A percentile compares a stretch with the other conserved stretches of the same genome.
Evolutionary conservation across 2,113 vertebrate species (phyloP).

Genomic region (Grammomys surdaster): DNA sequence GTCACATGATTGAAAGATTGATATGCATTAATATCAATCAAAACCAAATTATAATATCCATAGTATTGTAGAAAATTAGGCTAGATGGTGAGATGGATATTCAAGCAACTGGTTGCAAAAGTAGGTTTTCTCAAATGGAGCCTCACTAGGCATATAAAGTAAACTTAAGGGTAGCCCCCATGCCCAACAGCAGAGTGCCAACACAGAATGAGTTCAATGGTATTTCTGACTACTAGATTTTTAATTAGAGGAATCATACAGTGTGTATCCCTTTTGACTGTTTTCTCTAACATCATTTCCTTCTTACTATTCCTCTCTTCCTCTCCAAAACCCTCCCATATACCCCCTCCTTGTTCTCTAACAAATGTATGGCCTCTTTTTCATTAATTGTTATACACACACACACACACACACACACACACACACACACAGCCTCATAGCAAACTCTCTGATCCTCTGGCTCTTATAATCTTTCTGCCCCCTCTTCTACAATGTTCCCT

Average conservation of each 20-base stretch:
- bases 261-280: background rate
- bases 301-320: background rate
- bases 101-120: background rate
- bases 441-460: background rate
- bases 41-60: background rate
- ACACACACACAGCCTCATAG: background rate
- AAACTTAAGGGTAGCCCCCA: background rate
- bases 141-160: background rate
- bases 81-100: background rate
- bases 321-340: background rate
- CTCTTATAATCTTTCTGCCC: background rate
- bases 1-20: background rate
- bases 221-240: background rate
- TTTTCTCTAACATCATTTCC: background rate
- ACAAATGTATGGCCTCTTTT: background rate
- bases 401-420: background rate
- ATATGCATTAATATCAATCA: background rate
- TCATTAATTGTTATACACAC: background rate
- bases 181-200: background rate
- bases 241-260: slow-evolving; percentile 3
- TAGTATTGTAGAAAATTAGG: background rate
- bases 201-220: background rate
- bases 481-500: background rate
- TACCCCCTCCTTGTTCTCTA: background rate
- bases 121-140: background rate